Percentiles rank a stretch among this genome's conserved stretches.
Conservation (phyloP, 2,113 vertebrate genomes). For the Platycercus adscitus region DNA sequence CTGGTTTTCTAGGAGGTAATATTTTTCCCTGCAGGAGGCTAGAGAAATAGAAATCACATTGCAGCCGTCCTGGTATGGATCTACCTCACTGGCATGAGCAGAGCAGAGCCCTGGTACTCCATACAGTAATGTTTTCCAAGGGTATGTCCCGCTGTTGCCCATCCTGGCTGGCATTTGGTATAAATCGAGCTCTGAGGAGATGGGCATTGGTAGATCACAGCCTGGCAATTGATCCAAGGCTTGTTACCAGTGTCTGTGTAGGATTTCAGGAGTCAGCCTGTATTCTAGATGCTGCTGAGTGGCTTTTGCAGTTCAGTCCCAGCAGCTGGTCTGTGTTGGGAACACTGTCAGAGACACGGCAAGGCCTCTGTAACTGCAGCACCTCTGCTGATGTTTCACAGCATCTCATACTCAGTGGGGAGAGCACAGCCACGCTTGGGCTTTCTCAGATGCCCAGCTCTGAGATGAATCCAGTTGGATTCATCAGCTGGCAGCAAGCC, state of each 20-base stretch:
- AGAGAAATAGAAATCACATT: background rate
- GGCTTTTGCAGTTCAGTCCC: background rate
- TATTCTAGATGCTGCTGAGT: background rate
- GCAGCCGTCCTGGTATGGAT: background rate
- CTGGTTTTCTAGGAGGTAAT: background rate
- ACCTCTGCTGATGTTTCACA: background rate
- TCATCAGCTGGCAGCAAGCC: background rate
- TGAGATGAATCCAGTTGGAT: constrained; percentile 18
- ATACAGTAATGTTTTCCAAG: background rate
- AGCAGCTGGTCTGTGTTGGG: background rate
- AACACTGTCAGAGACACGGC: background rate
- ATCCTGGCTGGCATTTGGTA: background rate
- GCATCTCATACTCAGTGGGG: background rate
- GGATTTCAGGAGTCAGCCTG: background rate
- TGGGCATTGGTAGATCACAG: background rate
- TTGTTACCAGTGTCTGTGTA: background rate
- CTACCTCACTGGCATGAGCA: background rate
- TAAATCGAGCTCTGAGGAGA: background rate
- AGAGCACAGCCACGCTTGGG: background rate
- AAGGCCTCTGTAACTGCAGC: background rate
- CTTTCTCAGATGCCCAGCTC: background rate
- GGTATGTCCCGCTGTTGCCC: background rate
- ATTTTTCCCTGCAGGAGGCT: background rate
- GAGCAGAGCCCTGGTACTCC: background rate
- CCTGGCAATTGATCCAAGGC: background rate